Evolutionary conservation across 1,140 invertebrate species (phyloP), one percentile per base, ranked within the genome.

Genomic region (Rhagoletis pomonella): DNA sequence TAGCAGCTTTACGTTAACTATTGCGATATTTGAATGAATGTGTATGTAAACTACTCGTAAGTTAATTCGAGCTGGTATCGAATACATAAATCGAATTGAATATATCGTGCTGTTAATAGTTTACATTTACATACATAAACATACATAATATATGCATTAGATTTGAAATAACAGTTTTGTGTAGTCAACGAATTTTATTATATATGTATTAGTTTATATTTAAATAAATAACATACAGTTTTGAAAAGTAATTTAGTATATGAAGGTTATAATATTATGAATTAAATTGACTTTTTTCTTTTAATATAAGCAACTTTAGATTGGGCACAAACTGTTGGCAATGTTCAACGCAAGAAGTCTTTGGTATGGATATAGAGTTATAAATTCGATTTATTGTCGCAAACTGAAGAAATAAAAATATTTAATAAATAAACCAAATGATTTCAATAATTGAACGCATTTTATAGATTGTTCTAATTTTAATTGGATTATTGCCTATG

Each of bases 51-150:
- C 64, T 39, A 67, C 64, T 67, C 29, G n/a, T 19, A 44, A 67
- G 10, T 47, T 85, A 67, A 89, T 92, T 92, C 91, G 91, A 92
- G 90, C 91, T 92, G 91, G 91, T 90, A 92, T 92, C 91, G 91
- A 92, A 92, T 92, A 89, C 88, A 88, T 88, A 77, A 88, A 58
- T 47, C 85, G 62, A 60, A 86, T 86, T 86, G 44, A 60, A 85
- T 60, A 59, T 29, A 59, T 42, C 39, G 47, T 77, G 29, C 29
- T 77, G 9, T 85, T 85, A 29, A 29, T 44, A 59, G 29, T 58
- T 58, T 58, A 42, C 81, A 59, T 17, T 55, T 44, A 62, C 12
- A 67, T 29, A 9, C 14, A 55, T 55, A 55, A 55, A 55, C 5
- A 55, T 7, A 7, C 50, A 55, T 55, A 10, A 55, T 7, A 7